Evolutionary conservation across 2,113 vertebrate species (phyloP), one percentile per base, ranked within the genome.

Genomic region (Labeo rohita): DNA sequence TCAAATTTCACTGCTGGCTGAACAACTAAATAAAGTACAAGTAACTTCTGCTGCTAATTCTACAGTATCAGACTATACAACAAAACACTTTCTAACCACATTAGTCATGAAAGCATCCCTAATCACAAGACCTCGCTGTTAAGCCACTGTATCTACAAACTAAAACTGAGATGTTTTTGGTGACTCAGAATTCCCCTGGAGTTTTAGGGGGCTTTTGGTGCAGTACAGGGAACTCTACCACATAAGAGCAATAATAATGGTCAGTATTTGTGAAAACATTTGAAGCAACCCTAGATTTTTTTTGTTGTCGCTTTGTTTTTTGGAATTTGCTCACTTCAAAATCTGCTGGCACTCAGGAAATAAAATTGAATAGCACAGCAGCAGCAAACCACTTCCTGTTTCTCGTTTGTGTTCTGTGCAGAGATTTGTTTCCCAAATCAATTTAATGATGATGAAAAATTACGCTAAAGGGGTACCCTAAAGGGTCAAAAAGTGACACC

Each of bases 321-420:
- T 76, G 74, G 74, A 76, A 66, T 66, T 66, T 66, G 23, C 23
- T 11, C 6, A 23, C 43, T 74, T 49, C 10, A 15, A 12, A 70
- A 12, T 39, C 47, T 85, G 89, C 85, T 87, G 90, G 13, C 13
- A 63, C 11, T 12, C 12, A 15, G 7, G 12, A 73, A 72, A 83
- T 72, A 23, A 36, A 49, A 43, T 2, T 34, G 18, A 28, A 15
- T 49, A 79, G 49, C 63, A 70, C 6, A 28, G 34, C 84, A 77
- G 63, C 43, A 9, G 10, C 18, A 70, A 43, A 94, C 91, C 92
- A 91, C 93, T 94, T 95, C 93, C 93, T 92, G 91, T 72, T 72
- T 43, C 87, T 54, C 90, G 81, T 9, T 82, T 45, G 23, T 84
- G 59, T 84, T 80, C 47, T 84, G 28, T 65, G 79, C 93, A 84